Evolutionary conservation across 2,113 vertebrate genomes (phyloP), one percentile per base, ranked within the genome.

Genomic region (Lophura nycthemera): DNA sequence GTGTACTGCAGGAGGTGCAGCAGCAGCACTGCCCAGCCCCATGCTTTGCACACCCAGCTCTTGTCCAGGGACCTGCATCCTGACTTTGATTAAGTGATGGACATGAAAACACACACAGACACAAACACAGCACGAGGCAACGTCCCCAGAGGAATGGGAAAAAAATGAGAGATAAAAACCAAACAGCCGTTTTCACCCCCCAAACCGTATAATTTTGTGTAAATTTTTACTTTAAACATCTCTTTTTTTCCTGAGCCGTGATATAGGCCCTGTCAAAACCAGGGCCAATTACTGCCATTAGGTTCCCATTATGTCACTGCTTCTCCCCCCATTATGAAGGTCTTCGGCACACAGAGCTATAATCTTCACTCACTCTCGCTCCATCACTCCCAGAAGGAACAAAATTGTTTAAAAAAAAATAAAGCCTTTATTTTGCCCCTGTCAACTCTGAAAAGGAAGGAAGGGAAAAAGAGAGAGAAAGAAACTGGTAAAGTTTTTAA

Each of bases 231-330:
- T 98, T 98, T 98, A 98, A 99, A 99, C 98, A 98, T 98, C 98
- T 97, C 98, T 98, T 98, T 98, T 98, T 98, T 98, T 98, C 98
- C 98, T 98, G 98, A 98, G 98, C 98, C 93, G 98, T 99, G 99
- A 99, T 99, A 99, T 98, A 98, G 98, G 98, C 96, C 98, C 99
- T 99, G 99, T 99, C 99, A 99, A 99, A 99, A 98, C 98, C 98
- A 98, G 97, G 97, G 95, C 98, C 99, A 99, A 99, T 99, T 99
- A 99, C 98, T 98, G 98, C 99, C 99, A 99, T 99, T 99, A 99
- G 98, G 98, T 98, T 98, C 98, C 99, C 99, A 99, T 99, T 99
- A 99, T 99, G 99, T 99, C 99, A 99, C 98, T 97, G 98, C 98
- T 98, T 99, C 98, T 99, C 98, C 98, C 98, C 97, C 97, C 94